Evolutionary conservation across 2,797 vertebrate genomes (phyloP), one percentile per base, ranked within the genome.

Genomic region (Taeniopygia guttata): DNA sequence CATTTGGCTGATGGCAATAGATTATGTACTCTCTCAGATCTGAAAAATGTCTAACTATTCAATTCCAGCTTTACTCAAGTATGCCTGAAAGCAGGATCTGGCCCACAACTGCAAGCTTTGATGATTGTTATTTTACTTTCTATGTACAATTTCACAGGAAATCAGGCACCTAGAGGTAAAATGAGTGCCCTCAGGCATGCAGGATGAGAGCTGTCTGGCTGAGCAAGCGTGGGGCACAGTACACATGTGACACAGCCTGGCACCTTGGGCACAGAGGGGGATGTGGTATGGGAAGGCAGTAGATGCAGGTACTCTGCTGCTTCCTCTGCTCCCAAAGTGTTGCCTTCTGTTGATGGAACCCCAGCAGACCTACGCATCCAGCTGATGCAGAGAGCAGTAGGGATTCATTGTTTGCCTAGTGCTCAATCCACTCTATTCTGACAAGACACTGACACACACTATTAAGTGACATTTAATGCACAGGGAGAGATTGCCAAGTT

Each of bases 201-300:
- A 40, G 52, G 30, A 20, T 18, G 38, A 40, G 16, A 36, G 38
- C 16, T 23, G 29, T 6, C 10, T 21, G 63, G 25, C 16, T 30
- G 68, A 27, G 18, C 43, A 15, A 38, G 18, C 8, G 36, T 9
- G 36, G 29, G 73, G 16, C 16, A 68, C 40, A 6, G 18, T 1
- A 25, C 49, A 21, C 3, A 2, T 30, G 32, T 34, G 72, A 9
- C 1, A 1, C 27, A 79, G 27, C 40, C 43, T 64, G 51, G 23
- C 19, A 3, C 10, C 26, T 13, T 29, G 13, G 68, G 34, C n/a
- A 11, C 36, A 25, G 27, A 13, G 38, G 38, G 7, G 9, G 14
- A 5, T 25, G 6, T 1, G 9, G 11, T 2, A 21, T 4, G 14
- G n/a, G 23, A 16, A 11, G n/a, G 59, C 54, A n/a, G 13, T 1